A percentile compares a stretch with the other conserved stretches of the same genome.
Evolutionary conservation across 2,888 invertebrate genomes (phyloP).

Genomic region (Crossocerus cetratus): DNA sequence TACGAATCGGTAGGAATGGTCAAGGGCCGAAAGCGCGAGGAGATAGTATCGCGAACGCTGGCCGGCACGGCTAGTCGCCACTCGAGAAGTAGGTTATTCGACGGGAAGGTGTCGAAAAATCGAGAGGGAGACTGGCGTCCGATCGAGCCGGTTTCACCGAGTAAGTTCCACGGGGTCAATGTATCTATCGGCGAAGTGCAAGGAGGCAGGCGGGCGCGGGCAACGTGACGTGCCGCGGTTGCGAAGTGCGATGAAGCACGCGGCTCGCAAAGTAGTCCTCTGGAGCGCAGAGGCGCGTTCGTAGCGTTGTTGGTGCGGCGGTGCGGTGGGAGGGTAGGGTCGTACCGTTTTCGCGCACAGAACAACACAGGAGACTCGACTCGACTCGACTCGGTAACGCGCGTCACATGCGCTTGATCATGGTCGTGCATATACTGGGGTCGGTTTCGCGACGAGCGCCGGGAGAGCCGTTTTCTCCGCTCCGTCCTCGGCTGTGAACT

Average conservation of each 20-base stretch:
- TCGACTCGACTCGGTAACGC: constrained; percentile 26
- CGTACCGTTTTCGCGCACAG: constrained; percentile 31
- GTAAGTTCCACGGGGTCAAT: constrained; percentile 32
- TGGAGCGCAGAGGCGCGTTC: not conserved
- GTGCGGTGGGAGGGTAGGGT: not conserved
- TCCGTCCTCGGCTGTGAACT: constrained; percentile 41
- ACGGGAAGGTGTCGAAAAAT: no score
- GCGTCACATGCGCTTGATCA: constrained; percentile 39
- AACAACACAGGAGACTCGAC: constrained; percentile 21
- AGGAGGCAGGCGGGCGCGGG: constrained; percentile 22
- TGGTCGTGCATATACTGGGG: constrained; percentile 30
- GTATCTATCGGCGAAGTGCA: constrained; percentile 19
- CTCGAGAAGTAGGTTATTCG: no score
- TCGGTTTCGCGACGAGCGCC: constrained; percentile 33
- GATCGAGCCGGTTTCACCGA: not conserved
- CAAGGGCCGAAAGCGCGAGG: no score
- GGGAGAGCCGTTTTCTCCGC: constrained; percentile 52
- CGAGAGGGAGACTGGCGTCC: no score
- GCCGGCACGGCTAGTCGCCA: no score
- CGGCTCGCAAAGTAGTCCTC: not conserved
- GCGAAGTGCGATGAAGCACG: constrained; percentile 7
- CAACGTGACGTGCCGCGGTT: constrained; percentile 17
- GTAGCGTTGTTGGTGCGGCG: not conserved
- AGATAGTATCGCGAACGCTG: no score
- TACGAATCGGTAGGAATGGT: no score